These are phyloP conservation scores for Oxycera nigricornis DNA, from an alignment of 2,888 invertebrate genomes.

Conservation along the genomic window DNA sequence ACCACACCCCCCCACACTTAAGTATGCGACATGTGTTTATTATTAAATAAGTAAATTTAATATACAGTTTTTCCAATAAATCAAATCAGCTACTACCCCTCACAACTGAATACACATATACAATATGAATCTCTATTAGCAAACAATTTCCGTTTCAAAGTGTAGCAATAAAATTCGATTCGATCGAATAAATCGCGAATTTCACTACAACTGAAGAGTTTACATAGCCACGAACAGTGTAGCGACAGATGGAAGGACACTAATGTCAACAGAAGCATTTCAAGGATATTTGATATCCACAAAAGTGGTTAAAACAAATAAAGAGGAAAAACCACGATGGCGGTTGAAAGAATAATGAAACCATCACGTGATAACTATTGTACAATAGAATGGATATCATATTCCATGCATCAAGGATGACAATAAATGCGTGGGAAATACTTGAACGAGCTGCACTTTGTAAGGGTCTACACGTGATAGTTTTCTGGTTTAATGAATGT, in stretches of 20 bases:
- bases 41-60: no score
- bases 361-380: neutral
- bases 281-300: neutral
- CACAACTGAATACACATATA: no score
- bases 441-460: neutral
- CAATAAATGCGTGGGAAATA: neutral
- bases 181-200: neutral
- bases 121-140: no score
- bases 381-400: neutral
- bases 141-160: neutral
- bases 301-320: neutral
- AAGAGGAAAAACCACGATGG: neutral
- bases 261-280: neutral
- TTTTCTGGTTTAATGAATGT: neutral
- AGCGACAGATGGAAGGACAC: neutral
- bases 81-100: no score
- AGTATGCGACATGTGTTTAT: no score
- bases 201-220: neutral
- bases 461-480: neutral
- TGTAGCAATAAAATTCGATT: neutral
- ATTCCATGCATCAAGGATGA: neutral
- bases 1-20: no score
- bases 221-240: neutral
- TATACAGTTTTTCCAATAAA: no score
- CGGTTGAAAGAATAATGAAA: neutral